Evolutionary conservation across 1,140 invertebrate species (phyloP).

Genomic region (Tribolium castaneum): DNA sequence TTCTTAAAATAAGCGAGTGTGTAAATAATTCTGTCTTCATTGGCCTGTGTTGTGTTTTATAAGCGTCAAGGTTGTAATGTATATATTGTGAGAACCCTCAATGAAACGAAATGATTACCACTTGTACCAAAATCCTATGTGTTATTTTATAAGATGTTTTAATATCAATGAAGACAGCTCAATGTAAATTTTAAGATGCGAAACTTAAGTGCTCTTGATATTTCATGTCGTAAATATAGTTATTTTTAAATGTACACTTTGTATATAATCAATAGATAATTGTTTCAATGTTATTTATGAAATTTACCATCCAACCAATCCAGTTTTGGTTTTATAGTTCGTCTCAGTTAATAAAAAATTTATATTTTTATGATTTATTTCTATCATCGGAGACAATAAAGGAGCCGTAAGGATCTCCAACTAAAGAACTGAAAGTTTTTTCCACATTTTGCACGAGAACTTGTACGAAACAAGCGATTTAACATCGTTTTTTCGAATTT

Average conservation of each 20-base stretch:
- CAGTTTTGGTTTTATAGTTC: conserved; percentile 35
- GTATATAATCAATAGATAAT: conserved; percentile 63
- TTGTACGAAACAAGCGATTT: too few relatives aligned
- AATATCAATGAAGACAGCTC: conserved; percentile 58
- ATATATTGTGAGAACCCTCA: conserved; percentile 37
- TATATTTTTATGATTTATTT: conserved; percentile 17
- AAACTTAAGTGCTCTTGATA: conserved; percentile 66
- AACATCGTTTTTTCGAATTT: too few relatives aligned
- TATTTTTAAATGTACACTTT: conserved; percentile 65
- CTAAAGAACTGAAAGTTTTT: too few relatives aligned
- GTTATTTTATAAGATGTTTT: conserved; percentile 50
- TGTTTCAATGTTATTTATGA: conserved; percentile 61
- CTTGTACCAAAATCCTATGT: conserved; percentile 57
- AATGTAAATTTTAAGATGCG: conserved; percentile 60
- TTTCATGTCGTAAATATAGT: conserved; percentile 64
- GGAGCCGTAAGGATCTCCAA: too few relatives aligned
- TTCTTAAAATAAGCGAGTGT: not conserved
- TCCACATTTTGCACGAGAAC: too few relatives aligned
- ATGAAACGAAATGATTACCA: conserved; percentile 49
- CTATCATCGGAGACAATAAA: too few relatives aligned
- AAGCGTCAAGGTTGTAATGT: conserved; percentile 27
- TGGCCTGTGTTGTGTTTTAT: conserved; percentile 44
- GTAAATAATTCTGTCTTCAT: conserved; percentile 55
- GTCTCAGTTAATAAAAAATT: conserved; percentile 16
- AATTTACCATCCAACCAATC: conserved; percentile 48